Conservation (phyloP, 2,797 vertebrate genomes). For the Luscinia luscinia region DNA sequence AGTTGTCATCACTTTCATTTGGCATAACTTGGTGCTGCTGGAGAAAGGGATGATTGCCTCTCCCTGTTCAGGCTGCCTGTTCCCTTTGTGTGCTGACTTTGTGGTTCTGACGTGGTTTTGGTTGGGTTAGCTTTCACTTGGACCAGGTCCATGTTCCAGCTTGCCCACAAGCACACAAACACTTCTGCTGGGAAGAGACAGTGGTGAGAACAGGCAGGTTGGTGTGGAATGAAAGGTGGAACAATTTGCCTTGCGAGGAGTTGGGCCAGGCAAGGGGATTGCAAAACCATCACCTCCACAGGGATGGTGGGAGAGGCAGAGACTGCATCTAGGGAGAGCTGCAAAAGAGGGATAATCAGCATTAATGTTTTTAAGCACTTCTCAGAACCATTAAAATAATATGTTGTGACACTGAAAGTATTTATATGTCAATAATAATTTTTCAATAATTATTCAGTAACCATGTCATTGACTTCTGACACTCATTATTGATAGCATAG, state of each 20-base stretch:
- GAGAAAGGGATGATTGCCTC: constrained; percentile 27
- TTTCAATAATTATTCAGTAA: not conserved
- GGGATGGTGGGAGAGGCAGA: not conserved
- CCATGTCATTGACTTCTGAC: not conserved
- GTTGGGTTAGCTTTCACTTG: constrained; percentile 34
- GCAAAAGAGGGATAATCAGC: not conserved
- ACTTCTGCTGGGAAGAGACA: constrained; percentile 19
- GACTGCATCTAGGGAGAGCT: not conserved
- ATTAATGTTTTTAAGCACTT: not conserved
- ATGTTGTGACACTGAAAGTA: not conserved
- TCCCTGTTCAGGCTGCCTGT: constrained; percentile 6
- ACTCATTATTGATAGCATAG: not conserved
- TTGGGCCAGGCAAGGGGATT: not conserved
- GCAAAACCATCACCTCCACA: not conserved
- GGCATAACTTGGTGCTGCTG: not conserved
- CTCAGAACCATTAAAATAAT: not conserved
- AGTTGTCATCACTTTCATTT: constrained; percentile 59
- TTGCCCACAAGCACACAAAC: constrained; percentile 29
- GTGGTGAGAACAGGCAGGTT: constrained; percentile 32
- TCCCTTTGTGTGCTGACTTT: constrained; percentile 5
- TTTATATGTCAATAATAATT: not conserved
- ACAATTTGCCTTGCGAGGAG: fast-evolving
- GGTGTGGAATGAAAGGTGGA: constrained; percentile 50
- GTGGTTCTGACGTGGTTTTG: constrained; percentile 27
- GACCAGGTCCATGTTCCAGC: constrained; percentile 23